Percentiles rank a stretch among this genome's conserved stretches.
phyloP scores from a whole-genome alignment of 2,113 vertebrate species.

The Phalacrocorax brasilianus region DNA sequence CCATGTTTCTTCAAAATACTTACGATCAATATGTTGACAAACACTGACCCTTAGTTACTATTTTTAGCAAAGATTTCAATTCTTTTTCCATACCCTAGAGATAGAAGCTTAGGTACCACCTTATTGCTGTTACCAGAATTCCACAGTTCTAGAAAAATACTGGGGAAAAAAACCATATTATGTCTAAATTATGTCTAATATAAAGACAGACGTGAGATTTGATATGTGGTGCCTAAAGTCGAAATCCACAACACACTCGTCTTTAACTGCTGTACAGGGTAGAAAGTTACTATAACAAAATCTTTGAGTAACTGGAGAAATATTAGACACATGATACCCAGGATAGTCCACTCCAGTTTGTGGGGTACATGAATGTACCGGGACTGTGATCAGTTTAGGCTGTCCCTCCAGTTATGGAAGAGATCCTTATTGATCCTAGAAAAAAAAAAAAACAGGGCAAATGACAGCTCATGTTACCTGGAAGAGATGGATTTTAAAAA shows the following conservation, averaged over 20 bases:
- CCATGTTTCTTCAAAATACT: background rate
- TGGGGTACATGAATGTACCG: background rate
- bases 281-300: background rate
- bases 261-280: background rate
- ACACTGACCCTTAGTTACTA: background rate
- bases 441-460: background rate
- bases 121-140: background rate
- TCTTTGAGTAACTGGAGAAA: background rate
- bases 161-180: background rate
- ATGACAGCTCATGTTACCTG: background rate
- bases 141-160: background rate
- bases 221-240: background rate
- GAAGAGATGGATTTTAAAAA: background rate
- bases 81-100: background rate
- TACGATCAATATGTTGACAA: background rate
- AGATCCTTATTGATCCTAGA: background rate
- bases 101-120: background rate
- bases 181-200: background rate
- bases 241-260: background rate
- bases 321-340: no score
- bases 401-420: background rate
- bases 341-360: no score
- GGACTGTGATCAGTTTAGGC: background rate
- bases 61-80: background rate
- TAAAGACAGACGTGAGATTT: background rate